These are phyloP conservation scores for Turritopsis rubra DNA, from an alignment of 30 jellyfish, hydroid and myxozoan species.

Conservation along the genomic window DNA sequence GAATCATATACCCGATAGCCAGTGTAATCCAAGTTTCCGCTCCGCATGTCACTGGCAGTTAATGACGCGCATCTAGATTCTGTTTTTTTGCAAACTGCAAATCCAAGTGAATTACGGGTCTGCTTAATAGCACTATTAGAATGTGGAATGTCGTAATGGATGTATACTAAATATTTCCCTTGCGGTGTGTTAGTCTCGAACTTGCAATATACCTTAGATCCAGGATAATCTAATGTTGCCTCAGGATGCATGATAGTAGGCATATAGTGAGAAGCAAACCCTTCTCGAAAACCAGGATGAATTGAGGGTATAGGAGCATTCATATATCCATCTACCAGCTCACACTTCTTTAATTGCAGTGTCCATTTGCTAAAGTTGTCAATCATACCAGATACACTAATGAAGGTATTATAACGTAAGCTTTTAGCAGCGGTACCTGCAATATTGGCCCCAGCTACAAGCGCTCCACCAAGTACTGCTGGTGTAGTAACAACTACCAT, in stretches of 20 bases:
- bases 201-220: too few species aligned
- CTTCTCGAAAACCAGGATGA: neutral
- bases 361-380: conserved; percentile 2
- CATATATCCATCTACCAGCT: neutral
- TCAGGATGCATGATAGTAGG: too few species aligned
- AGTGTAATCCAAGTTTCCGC: neutral
- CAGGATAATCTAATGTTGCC: too few species aligned
- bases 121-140: too few species aligned
- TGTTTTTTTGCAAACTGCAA: neutral
- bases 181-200: too few species aligned
- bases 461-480: neutral
- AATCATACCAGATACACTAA: neutral
- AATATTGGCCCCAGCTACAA: neutral
- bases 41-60: neutral
- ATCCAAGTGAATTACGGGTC: neutral
- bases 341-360: neutral
- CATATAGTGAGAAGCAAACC: neutral
- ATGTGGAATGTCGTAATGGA: too few species aligned
- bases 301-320: neutral
- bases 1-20: neutral
- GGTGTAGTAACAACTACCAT: too few species aligned
- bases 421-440: neutral
- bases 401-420: neutral
- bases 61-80: neutral
- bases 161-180: too few species aligned